phyloP scores from a whole-genome alignment of 2,113 vertebrate species.

The Podiceps cristatus region DNA sequence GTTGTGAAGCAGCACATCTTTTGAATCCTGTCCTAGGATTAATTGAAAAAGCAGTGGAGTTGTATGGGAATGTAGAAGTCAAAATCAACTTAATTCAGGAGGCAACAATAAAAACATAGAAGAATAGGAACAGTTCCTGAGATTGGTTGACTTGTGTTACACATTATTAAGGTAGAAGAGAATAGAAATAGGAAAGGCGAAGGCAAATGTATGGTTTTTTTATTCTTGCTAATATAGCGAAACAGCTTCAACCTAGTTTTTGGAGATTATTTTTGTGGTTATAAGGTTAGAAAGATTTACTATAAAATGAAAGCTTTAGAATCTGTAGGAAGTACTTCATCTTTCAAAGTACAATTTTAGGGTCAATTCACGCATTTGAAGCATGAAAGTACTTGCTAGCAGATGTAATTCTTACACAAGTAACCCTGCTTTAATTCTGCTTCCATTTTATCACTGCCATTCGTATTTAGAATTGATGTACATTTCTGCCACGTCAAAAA shows the following conservation, averaged over 20 bases:
- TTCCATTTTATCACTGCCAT: conserved; percentile 17
- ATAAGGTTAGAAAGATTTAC: conserved; percentile 10
- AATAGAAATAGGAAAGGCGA: not conserved
- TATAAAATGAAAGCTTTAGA: conserved; percentile 11
- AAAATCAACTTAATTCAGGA: not conserved
- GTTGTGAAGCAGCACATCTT: not conserved
- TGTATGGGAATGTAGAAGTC: not conserved
- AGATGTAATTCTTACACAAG: conserved; percentile 12
- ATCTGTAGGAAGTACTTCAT: not conserved
- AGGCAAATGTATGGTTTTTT: not conserved
- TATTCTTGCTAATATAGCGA: not conserved
- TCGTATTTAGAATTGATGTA: conserved; percentile 23
- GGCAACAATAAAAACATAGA: not conserved
- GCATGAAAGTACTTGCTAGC: not conserved
- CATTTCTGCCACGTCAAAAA: conserved; percentile 11
- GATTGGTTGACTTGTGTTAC: not conserved
- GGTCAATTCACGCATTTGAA: not conserved
- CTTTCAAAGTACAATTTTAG: not conserved
- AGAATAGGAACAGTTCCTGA: not conserved
- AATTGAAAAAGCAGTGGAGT: conserved; percentile 3
- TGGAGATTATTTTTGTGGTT: not conserved
- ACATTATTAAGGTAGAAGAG: not conserved
- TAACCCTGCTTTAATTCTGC: not conserved
- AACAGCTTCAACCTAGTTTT: conserved; percentile 13
- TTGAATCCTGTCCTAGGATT: not conserved